phyloP scores from a whole-genome alignment of 1,140 invertebrate species.

The Delia radicum region DNA sequence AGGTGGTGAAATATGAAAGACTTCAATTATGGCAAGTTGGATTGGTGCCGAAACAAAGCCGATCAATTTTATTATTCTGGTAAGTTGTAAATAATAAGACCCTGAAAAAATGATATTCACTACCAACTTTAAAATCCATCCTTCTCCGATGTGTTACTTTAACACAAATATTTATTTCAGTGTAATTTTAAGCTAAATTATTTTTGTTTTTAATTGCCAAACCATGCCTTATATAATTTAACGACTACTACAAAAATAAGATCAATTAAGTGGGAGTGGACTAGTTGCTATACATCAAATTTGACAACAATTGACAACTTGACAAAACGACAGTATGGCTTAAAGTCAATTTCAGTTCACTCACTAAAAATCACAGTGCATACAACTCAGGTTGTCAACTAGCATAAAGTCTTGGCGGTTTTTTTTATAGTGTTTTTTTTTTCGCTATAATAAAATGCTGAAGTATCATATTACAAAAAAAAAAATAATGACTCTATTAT shows the following conservation, averaged over 20 bases:
- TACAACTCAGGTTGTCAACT: background rate
- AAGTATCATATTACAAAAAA: background rate
- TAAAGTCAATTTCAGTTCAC: background rate
- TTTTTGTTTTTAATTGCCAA: background rate
- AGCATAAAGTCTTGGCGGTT: background rate
- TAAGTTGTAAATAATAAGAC: too few species aligned
- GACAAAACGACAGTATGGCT: background rate
- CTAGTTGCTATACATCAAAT: background rate
- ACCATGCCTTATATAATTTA: background rate
- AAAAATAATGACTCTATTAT: background rate
- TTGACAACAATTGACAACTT: slow-evolving; percentile 15
- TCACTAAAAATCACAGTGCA: background rate
- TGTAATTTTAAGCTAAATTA: too few species aligned
- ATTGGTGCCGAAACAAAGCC: too few species aligned
- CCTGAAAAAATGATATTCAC: too few species aligned
- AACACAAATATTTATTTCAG: too few species aligned
- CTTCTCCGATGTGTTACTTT: too few species aligned
- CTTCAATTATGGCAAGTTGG: too few species aligned
- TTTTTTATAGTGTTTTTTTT: background rate
- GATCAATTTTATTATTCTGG: too few species aligned
- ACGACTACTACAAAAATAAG: background rate
- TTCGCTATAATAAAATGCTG: background rate
- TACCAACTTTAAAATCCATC: too few species aligned
- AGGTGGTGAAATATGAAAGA: too few species aligned
- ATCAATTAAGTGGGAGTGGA: slow-evolving; percentile 19